Base-by-base conservation (phyloP, 2,888 invertebrate species). In the Tiliacea aurago region DNA sequence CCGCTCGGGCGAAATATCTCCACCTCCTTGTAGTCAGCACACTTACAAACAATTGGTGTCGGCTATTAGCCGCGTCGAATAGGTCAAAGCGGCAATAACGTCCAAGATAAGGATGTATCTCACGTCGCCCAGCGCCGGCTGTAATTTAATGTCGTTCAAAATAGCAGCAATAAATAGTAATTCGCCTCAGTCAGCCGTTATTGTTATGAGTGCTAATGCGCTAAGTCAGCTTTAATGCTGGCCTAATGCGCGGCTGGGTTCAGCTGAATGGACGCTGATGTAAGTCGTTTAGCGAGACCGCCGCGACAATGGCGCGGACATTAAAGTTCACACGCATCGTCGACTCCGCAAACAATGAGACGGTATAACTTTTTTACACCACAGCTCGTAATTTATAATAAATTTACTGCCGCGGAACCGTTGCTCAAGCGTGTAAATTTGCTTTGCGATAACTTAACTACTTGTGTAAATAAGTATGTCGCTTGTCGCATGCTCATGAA, bases 251-350 rank as follows among this genome's bases (percentile, higher is more conserved):
- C 83, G 80, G 73, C 84, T 81, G 78, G 81, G 86, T 83, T 81
- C 83, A 84, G 79, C 83, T 89, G 84, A 90, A 90, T 90, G 84
- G 87, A 81, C 76, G 81, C 76, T 86, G 90, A 90, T 90, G 91
- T 87, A 86, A 86, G 88, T 89, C 91, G 88, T 88, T 91, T 90
- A 89, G 83, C 79, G 84, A 80, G 70, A 78, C 82, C 69, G 78
- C 82, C 66, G 82, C 87, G 82, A 90, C 88, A 91, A 91, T 90
- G 84, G 84, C 81, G 73, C 76, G 73, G 85, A 87, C 86, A 87
- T 84, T 81, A 80, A 88, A 89, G 90, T 92, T 94, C 94, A 92
- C 94, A 94, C 93, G 94, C 92, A 90, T 90, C 90, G 90, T 81
- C 89, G 86, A 86, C 88, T 90, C 72, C 81, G 84, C 90, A 90